A percentile compares a stretch with the other conserved stretches of the same genome.
These are phyloP conservation scores for Achatina immaculata DNA, from an alignment of 1,140 invertebrate species.

Conservation along the genomic window DNA sequence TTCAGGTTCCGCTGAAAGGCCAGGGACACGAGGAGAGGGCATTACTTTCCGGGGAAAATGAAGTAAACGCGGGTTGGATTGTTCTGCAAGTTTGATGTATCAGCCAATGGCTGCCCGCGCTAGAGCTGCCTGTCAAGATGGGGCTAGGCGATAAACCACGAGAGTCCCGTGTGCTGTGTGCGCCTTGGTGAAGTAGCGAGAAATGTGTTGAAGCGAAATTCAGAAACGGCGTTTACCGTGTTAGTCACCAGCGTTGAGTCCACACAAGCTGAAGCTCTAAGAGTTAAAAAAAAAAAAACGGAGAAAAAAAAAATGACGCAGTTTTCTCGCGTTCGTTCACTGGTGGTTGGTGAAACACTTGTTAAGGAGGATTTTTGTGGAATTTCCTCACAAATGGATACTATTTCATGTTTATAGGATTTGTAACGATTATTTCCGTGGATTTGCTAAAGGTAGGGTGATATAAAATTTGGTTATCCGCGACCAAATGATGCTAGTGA, in stretches of 20 bases:
- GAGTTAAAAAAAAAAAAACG: too few species aligned
- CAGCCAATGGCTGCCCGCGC: background rate
- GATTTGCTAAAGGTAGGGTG: too few species aligned
- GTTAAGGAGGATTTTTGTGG: too few species aligned
- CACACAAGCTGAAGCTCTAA: too few species aligned
- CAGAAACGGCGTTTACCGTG: too few species aligned
- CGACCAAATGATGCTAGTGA: too few species aligned
- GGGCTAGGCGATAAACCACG: background rate
- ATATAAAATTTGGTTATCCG: too few species aligned
- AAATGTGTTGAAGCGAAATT: background rate
- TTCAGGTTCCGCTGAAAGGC: background rate
- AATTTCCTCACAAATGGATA: background rate
- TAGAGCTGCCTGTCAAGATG: background rate
- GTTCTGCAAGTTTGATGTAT: background rate
- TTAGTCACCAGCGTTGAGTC: too few species aligned
- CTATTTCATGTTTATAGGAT: too few species aligned
- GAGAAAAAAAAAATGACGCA: background rate
- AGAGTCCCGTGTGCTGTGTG: background rate
- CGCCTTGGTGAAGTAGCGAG: background rate
- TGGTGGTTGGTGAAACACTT: too few species aligned
- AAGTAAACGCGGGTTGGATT: background rate
- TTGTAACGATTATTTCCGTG: too few species aligned
- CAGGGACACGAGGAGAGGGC: background rate
- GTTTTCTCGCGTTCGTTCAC: too few species aligned
- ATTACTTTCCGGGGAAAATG: background rate